Conservation (phyloP, 2,888 invertebrate species). For the Anoplius nigerrimus region DNA sequence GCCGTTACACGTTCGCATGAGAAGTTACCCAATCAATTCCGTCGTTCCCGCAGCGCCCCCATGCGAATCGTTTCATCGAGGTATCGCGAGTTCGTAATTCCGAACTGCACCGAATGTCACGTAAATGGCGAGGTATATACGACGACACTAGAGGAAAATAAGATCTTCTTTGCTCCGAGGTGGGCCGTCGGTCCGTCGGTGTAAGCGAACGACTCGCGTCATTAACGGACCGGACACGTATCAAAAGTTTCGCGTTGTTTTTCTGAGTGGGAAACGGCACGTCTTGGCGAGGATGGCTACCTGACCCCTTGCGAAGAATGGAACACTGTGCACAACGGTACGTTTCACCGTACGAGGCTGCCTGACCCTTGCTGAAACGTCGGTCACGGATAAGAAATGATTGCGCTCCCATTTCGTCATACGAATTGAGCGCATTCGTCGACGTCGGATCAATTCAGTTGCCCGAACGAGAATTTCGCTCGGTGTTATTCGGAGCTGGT, state of each 20-base stretch:
- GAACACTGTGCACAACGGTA: conserved; percentile 70
- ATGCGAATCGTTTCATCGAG: conserved; percentile 32
- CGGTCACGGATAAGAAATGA: not conserved
- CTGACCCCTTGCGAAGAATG: conserved; percentile 70
- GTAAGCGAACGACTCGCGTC: conserved; percentile 29
- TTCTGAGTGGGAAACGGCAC: conserved; percentile 53
- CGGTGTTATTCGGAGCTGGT: conserved; percentile 34
- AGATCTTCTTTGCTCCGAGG: conserved; percentile 45
- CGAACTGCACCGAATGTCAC: conserved; percentile 55
- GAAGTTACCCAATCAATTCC: not conserved
- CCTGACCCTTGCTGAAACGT: not conserved
- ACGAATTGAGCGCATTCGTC: not conserved
- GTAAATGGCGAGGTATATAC: conserved; percentile 66
- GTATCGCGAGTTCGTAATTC: conserved; percentile 39
- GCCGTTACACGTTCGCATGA: not conserved
- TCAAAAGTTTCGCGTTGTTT: conserved; percentile 38
- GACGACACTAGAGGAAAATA: conserved; percentile 53
- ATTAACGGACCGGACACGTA: conserved; percentile 35
- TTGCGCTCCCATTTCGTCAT: not conserved
- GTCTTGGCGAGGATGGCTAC: conserved; percentile 66
- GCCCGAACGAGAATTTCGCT: conserved; percentile 36
- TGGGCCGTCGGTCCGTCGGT: conserved; percentile 47
- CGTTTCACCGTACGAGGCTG: conserved; percentile 34
- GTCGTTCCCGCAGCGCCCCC: conserved; percentile 6
- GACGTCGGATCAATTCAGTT: not conserved